Conservation (phyloP, 2,797 vertebrate species). For the Phalanger gymnotis region DNA sequence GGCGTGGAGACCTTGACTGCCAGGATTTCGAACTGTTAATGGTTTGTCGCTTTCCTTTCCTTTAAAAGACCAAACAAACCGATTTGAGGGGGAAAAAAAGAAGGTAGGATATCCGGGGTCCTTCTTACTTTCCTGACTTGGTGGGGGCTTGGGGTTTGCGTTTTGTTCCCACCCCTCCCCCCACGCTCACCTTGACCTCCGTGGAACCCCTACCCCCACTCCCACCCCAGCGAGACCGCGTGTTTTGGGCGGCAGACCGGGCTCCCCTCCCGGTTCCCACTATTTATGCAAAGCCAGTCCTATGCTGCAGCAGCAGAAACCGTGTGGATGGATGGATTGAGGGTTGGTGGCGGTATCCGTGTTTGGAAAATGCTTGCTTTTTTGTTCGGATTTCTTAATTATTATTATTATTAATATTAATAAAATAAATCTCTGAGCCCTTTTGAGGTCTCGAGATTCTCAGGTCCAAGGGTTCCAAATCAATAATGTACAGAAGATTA, state of each 20-base stretch:
- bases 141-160: not conserved
- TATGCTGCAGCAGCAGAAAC: slow-evolving; percentile 1
- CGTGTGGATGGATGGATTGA: slow-evolving; percentile 4
- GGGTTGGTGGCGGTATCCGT: not conserved
- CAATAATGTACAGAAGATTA: slow-evolving; percentile 63
- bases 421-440: slow-evolving; percentile 67
- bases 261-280: not conserved
- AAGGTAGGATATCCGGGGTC: slow-evolving; percentile 71
- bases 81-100: slow-evolving; percentile 42
- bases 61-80: slow-evolving; percentile 31
- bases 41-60: slow-evolving; percentile 46
- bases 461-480: slow-evolving; percentile 83
- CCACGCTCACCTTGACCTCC: slow-evolving; percentile 3
- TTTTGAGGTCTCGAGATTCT: slow-evolving; percentile 82
- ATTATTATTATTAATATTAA: not conserved
- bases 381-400: slow-evolving; percentile 5
- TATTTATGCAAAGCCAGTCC: slow-evolving; percentile 67
- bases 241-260: not conserved
- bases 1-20: slow-evolving; percentile 88
- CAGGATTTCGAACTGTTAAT: slow-evolving; percentile 93
- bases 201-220: not conserved
- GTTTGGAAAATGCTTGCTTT: slow-evolving; percentile 27
- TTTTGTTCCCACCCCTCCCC: not conserved
- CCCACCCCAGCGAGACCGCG: not conserved
- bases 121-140: not conserved